These are phyloP conservation scores for Synergus japonicus DNA, from an alignment of 2,888 invertebrate species.

Conservation along the genomic window DNA sequence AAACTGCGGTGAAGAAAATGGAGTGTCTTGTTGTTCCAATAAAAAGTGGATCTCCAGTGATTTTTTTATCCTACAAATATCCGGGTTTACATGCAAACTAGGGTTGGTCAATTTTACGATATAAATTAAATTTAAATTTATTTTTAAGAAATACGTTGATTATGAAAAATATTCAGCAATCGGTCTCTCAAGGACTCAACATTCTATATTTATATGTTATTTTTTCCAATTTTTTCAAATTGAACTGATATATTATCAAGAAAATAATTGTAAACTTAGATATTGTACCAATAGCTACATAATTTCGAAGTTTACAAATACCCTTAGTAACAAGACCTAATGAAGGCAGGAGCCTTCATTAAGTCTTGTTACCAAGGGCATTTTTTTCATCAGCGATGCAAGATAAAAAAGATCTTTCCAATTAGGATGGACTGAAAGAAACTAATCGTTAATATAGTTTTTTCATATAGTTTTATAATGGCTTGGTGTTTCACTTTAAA, in stretches of 20 bases:
- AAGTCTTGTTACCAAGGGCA: not conserved
- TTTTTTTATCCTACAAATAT: not conserved
- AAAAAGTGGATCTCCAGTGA: not conserved
- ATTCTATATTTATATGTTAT: not conserved
- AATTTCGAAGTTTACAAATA: too few species aligned
- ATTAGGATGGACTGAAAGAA: not conserved
- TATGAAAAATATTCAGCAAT: not conserved
- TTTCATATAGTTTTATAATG: not conserved
- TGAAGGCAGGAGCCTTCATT: not conserved
- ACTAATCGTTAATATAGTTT: not conserved
- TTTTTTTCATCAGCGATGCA: slow-evolving; percentile 1
- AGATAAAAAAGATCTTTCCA: not conserved
- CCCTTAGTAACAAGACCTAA: too few species aligned
- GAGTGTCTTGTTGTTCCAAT: not conserved
- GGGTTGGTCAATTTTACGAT: not conserved
- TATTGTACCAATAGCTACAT: too few species aligned
- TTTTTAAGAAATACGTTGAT: not conserved
- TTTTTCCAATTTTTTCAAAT: not conserved
- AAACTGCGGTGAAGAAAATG: not conserved
- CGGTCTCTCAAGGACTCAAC: not conserved
- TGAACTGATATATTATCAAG: not conserved
- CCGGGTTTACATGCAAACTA: not conserved
- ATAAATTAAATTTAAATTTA: too few species aligned
- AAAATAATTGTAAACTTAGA: not conserved
- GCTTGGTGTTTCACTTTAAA: not conserved